phyloP scores from a whole-genome alignment of 92 coral and sea anemone genomes.

The Desmophyllum pertusum region DNA sequence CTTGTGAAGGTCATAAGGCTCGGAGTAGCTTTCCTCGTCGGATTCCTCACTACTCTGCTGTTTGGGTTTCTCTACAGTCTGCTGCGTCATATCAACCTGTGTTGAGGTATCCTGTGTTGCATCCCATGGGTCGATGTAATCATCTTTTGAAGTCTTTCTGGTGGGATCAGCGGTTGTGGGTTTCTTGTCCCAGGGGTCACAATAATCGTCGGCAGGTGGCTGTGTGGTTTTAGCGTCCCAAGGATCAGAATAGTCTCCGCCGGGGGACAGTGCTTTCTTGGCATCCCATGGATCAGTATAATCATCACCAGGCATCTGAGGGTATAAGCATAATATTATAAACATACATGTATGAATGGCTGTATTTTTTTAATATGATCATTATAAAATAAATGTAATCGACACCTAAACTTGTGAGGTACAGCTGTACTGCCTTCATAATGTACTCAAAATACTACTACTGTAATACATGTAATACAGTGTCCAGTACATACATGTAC shows the following conservation, averaged over 20 bases:
- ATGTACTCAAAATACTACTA: too few relatives aligned
- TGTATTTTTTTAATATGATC: too few relatives aligned
- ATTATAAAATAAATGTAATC: too few relatives aligned
- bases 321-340: background rate
- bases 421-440: too few relatives aligned
- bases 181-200: constrained; percentile 83
- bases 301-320: constrained; percentile 30
- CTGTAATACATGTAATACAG: too few relatives aligned
- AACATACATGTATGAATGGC: too few relatives aligned
- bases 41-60: constrained; percentile 43
- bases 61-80: constrained; percentile 1
- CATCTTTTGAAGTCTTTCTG: constrained; percentile 64
- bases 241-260: constrained; percentile 85
- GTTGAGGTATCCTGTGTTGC: constrained; percentile 44
- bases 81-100: constrained; percentile 21
- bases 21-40: constrained; percentile 82
- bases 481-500: too few relatives aligned
- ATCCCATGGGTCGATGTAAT: constrained; percentile 95
- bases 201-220: constrained; percentile 60
- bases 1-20: constrained; percentile 90
- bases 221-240: constrained; percentile 71
- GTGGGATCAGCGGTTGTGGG: constrained; percentile 33
- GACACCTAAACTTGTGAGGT: too few relatives aligned
- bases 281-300: constrained; percentile 69
- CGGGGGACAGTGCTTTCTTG: constrained; percentile 42